These are phyloP conservation scores for Idaea dimidiata DNA, from an alignment of 2,888 invertebrate genomes.

Conservation along the genomic window DNA sequence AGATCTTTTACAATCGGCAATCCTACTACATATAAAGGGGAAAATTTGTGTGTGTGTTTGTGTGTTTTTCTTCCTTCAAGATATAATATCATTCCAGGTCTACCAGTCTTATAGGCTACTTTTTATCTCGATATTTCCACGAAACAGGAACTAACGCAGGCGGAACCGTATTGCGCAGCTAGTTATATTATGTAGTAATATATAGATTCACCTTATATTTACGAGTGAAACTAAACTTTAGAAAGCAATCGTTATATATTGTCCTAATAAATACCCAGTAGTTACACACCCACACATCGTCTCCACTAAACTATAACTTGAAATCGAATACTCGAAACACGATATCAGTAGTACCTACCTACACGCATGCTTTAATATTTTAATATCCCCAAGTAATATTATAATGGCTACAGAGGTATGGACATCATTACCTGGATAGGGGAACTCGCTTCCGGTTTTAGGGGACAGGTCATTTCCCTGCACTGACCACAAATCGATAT, in stretches of 20 bases:
- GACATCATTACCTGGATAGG: conserved; percentile 46
- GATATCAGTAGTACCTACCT: conserved; percentile 24
- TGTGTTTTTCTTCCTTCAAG: too few species aligned
- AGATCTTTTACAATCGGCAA: not conserved
- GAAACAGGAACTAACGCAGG: too few species aligned
- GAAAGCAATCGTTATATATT: not conserved
- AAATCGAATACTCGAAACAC: conserved; percentile 27
- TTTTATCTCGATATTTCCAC: too few species aligned
- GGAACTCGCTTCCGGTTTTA: conserved; percentile 55
- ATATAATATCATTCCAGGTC: too few species aligned
- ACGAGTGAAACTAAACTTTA: not conserved
- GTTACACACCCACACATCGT: conserved; percentile 4
- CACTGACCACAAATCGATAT: conserved; percentile 41
- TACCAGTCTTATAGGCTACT: too few species aligned
- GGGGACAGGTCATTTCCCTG: conserved; percentile 47
- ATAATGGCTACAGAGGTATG: conserved; percentile 48
- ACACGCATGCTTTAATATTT: conserved; percentile 10
- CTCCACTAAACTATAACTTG: conserved; percentile 14
- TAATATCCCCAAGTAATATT: conserved; percentile 23
- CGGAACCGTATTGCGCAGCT: too few species aligned
- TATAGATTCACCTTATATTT: not conserved
- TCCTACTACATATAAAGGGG: not conserved
- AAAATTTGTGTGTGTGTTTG: too few species aligned
- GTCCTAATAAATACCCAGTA: not conserved
- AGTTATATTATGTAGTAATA: too few species aligned